These are phyloP conservation scores for Hyperopisus bebe DNA, from an alignment of 2,113 vertebrate genomes.

Conservation along the genomic window DNA sequence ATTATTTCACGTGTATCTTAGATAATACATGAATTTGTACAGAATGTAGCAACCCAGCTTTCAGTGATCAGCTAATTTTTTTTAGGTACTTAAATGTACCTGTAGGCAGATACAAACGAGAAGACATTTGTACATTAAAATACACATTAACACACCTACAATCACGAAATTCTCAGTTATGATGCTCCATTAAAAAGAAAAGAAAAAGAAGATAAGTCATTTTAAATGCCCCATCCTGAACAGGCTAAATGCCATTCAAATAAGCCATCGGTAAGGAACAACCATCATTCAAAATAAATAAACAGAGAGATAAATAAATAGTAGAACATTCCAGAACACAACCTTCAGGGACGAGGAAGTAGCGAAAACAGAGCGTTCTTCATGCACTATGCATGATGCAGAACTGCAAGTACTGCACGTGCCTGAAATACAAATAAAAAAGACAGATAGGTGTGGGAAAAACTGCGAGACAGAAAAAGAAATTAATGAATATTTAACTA, in stretches of 20 bases:
- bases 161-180: background rate
- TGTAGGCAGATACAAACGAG: background rate
- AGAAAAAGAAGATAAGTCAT: background rate
- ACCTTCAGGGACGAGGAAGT: background rate
- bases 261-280: background rate
- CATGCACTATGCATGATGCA: conserved; percentile 1
- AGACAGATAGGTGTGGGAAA: background rate
- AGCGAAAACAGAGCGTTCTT: background rate
- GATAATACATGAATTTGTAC: background rate
- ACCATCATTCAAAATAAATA: background rate
- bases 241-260: background rate
- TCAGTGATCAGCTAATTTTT: background rate
- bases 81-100: background rate
- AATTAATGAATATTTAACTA: background rate
- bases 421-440: background rate
- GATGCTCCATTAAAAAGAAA: background rate
- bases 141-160: background rate
- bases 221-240: background rate
- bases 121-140: background rate
- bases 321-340: background rate
- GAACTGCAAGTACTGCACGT: background rate
- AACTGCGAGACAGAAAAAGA: background rate
- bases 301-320: background rate
- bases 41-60: background rate
- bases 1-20: background rate